phyloP scores from a whole-genome alignment of 2,888 invertebrate genomes.

The Endotricha flammealis region DNA sequence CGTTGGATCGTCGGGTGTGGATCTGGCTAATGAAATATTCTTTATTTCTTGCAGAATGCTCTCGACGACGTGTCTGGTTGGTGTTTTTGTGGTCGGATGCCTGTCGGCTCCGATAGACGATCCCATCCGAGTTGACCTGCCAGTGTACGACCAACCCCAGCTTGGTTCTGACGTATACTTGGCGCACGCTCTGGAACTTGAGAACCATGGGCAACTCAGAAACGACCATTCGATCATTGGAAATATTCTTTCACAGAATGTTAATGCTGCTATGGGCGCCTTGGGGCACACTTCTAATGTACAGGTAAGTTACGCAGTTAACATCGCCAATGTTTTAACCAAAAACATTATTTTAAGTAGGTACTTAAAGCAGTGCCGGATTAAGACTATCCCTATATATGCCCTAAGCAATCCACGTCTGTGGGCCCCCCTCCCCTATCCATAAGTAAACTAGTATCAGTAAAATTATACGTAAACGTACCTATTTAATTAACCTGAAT shows the following conservation, averaged over 20 bases:
- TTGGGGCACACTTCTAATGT: conserved; percentile 27
- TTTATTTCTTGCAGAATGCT: conserved; percentile 44
- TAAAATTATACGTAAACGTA: no score
- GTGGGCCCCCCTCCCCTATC: no score
- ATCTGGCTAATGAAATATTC: no score
- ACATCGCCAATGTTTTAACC: no score
- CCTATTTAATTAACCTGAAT: no score
- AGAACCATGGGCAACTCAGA: conserved; percentile 38
- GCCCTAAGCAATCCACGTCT: no score
- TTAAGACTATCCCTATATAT: no score
- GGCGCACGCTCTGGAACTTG: conserved; percentile 34
- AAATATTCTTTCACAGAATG: conserved; percentile 37
- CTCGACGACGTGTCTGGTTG: conserved; percentile 19
- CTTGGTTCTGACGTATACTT: conserved; percentile 25
- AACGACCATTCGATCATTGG: conserved; percentile 27
- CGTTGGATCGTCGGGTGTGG: no score
- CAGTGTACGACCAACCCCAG: conserved; percentile 54
- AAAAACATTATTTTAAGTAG: no score
- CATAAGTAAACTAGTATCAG: no score
- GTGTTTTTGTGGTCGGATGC: conserved; percentile 29
- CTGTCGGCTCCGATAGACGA: conserved; percentile 51
- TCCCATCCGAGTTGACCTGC: conserved; percentile 57
- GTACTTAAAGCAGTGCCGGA: no score
- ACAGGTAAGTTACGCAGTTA: conserved; percentile 8
- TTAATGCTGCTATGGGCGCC: conserved; percentile 33